A percentile compares a stretch with the other conserved stretches of the same genome.
Evolutionary conservation across 1,140 invertebrate genomes (phyloP).

Genomic region (Vanessa tameamea): DNA sequence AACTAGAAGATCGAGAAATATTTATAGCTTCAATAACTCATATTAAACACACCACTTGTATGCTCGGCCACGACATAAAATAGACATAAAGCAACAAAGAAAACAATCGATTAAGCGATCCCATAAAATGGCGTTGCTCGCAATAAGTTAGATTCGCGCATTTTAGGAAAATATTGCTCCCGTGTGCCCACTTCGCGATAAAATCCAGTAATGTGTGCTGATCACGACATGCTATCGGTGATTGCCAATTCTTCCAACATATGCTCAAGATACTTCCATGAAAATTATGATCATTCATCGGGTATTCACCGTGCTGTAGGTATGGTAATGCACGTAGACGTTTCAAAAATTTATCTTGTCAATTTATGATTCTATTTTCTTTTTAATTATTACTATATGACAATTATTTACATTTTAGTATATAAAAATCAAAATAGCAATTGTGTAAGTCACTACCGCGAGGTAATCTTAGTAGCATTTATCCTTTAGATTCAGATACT

Average conservation of each 20-base stretch:
- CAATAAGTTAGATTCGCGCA: conserved; percentile 54
- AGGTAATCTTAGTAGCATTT: no score
- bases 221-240: conserved; percentile 51
- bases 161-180: conserved; percentile 59
- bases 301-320: neutral
- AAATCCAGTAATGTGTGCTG: conserved; percentile 54
- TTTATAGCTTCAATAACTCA: conserved; percentile 20
- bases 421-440: no score
- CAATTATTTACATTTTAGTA: no score
- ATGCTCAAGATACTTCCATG: neutral
- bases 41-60: conserved; percentile 35
- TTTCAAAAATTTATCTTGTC: no score
- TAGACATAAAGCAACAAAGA: conserved; percentile 32
- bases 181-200: conserved; percentile 63
- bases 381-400: no score
- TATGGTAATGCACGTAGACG: no score
- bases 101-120: conserved; percentile 46
- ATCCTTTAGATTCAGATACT: no score
- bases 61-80: conserved; percentile 33
- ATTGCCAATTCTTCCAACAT: conserved; percentile 48
- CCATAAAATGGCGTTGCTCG: conserved; percentile 41
- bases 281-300: neutral
- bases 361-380: no score
- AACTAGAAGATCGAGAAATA: neutral
- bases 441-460: no score